These are phyloP conservation scores for Cryptus armator DNA, from an alignment of 2,888 invertebrate species.

Conservation along the genomic window DNA sequence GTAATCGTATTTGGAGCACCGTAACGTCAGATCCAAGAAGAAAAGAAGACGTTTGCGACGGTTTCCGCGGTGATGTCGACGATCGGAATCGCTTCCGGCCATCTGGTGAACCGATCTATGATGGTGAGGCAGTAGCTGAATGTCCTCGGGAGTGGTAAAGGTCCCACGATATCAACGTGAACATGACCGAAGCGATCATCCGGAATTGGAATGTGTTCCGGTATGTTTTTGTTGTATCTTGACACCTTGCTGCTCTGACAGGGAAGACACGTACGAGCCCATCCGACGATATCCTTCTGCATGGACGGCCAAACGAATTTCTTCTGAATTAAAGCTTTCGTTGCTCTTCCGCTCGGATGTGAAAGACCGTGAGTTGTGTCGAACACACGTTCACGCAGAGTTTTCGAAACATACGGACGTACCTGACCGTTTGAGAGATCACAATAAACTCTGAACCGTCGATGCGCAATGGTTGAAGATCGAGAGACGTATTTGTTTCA, in stretches of 20 bases:
- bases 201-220: too few species aligned
- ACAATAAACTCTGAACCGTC: conserved; percentile 47
- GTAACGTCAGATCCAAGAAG: conserved; percentile 3
- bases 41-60: conserved; percentile 5
- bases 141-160: conserved; percentile 18
- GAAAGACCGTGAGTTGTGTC: conserved; percentile 61
- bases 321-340: conserved; percentile 66
- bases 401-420: conserved; percentile 68
- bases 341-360: conserved; percentile 68
- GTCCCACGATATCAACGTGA: too few species aligned
- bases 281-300: conserved; percentile 68
- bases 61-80: conserved; percentile 22
- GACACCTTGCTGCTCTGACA: too few species aligned
- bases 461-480: neutral
- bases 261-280: too few species aligned
- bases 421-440: conserved; percentile 48
- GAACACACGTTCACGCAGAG: conserved; percentile 61
- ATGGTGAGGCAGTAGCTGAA: conserved; percentile 16
- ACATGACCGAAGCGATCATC: too few species aligned
- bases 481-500: neutral
- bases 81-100: conserved; percentile 9
- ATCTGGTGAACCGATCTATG: conserved; percentile 28
- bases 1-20: conserved; percentile 27
- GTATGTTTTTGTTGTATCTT: too few species aligned
- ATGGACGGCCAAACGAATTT: conserved; percentile 75